Base-by-base conservation (phyloP, 1,140 invertebrate genomes). In the Rhyzopertha dominica region DNA sequence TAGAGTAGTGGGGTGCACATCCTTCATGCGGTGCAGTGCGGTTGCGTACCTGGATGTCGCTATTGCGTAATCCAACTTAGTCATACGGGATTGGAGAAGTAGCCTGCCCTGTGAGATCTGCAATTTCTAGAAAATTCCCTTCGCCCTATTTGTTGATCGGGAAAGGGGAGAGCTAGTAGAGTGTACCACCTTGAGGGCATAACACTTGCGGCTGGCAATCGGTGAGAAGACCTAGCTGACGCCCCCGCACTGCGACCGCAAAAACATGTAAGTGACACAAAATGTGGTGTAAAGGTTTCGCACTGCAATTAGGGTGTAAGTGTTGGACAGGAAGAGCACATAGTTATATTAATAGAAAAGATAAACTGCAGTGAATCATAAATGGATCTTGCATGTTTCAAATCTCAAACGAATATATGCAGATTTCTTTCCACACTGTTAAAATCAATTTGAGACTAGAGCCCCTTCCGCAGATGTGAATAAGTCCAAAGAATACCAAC, bases 71-170 rank as follows among this genome's bases (percentile, higher is more conserved):
- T 25, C 43, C 46, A 51, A 36, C 52, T 57, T n/a, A n/a, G n/a
- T n/a, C n/a, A 62, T 47, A 66, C 65, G 34, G 79, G 77, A 58
- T 81, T 83, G 69, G 86, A 90, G 75, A 90, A 90, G 73, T 87
- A 87, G 53, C 86, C 87, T 47, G 86, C 87, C 57, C 85, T 78
- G 39, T 76, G 69, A 72, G 77, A 72, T 63, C 82, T 76, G 66
- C 81, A 80, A 52, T 79, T 76, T 47, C 86, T 78, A 43, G 80
- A 79, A 64, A 89, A 84, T 69, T 91, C 87, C 45, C 88, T 74
- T 53, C 87, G 72, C 47, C 87, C 88, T 58, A 90, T 81, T 67
- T 89, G 87, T 74, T 91, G 87, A 73, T 92, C 89, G 60, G 88
- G 87, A 72, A 92, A 92, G 51, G 88, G 89, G 58, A 92, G 78